Percentiles rank a stretch among this genome's conserved stretches.
Evolutionary conservation across 2,797 vertebrate species (phyloP).

Genomic region (Poeciliopsis presidionis): DNA sequence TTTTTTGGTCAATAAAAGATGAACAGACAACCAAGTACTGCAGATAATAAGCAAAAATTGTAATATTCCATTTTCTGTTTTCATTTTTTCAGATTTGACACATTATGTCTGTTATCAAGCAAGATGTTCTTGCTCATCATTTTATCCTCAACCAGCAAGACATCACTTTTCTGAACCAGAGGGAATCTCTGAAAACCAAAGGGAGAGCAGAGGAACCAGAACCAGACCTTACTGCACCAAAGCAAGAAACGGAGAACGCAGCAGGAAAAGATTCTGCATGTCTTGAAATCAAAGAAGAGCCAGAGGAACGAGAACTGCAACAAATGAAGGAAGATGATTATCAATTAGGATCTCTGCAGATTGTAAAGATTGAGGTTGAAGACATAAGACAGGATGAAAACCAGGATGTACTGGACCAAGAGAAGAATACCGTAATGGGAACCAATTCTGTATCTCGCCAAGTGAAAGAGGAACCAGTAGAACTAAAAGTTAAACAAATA

Average conservation of each 20-base stretch:
- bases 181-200: background rate
- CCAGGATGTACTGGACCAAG: background rate
- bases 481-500: background rate
- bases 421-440: background rate
- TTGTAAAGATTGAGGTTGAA: background rate
- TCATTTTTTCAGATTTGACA: conserved; percentile 1
- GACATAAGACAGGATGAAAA: background rate
- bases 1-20: background rate
- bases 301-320: background rate
- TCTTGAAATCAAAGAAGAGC: background rate
- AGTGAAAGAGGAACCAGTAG: background rate
- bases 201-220: background rate
- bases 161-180: background rate
- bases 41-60: background rate
- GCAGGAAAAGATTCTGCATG: background rate
- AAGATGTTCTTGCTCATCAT: background rate
- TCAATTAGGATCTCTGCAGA: background rate
- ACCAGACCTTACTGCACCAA: background rate
- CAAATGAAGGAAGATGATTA: background rate
- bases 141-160: background rate
- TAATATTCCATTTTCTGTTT: background rate
- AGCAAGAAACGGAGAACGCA: background rate
- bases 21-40: background rate
- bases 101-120: background rate
- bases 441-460: background rate